phyloP scores from a whole-genome alignment of 2,113 vertebrate genomes.

The Sylvietta virens region DNA sequence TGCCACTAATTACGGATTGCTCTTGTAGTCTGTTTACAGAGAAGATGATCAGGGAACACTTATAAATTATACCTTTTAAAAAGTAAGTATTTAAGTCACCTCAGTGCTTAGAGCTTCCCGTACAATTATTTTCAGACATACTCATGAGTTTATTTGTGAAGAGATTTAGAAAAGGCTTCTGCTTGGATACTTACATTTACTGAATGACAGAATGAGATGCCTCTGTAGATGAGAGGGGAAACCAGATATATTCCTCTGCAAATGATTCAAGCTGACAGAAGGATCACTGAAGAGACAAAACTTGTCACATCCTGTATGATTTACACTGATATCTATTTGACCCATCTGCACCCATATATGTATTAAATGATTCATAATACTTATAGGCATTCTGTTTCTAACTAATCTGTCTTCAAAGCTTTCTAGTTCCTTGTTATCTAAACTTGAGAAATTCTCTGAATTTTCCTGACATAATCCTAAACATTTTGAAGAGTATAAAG shows the following conservation, averaged over 20 bases:
- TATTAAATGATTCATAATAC: conserved; percentile 18
- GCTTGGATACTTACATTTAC: background rate
- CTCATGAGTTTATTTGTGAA: background rate
- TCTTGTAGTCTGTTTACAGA: background rate
- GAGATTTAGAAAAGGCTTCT: conserved; percentile 7
- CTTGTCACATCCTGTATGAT: conserved; percentile 25
- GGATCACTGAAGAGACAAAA: conserved; percentile 48
- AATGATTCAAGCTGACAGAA: conserved; percentile 49
- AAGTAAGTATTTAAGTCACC: background rate
- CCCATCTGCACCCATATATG: conserved; percentile 4
- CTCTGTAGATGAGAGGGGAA: background rate
- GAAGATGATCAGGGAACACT: background rate
- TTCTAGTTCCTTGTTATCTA: conserved; percentile 14
- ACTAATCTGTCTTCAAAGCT: conserved; percentile 40
- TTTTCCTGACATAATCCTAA: conserved; percentile 15
- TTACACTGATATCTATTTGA: conserved; percentile 29
- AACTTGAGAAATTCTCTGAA: background rate
- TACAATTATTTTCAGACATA: background rate
- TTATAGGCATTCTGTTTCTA: conserved; percentile 12
- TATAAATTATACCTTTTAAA: background rate
- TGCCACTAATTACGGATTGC: conserved; percentile 35
- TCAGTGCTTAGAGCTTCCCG: background rate
- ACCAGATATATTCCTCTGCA: conserved; percentile 22
- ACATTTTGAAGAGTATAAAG: conserved; percentile 7
- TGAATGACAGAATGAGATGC: conserved; percentile 33